These are phyloP conservation scores for Heliconius erato DNA, from an alignment of 2,888 invertebrate genomes.

Conservation along the genomic window DNA sequence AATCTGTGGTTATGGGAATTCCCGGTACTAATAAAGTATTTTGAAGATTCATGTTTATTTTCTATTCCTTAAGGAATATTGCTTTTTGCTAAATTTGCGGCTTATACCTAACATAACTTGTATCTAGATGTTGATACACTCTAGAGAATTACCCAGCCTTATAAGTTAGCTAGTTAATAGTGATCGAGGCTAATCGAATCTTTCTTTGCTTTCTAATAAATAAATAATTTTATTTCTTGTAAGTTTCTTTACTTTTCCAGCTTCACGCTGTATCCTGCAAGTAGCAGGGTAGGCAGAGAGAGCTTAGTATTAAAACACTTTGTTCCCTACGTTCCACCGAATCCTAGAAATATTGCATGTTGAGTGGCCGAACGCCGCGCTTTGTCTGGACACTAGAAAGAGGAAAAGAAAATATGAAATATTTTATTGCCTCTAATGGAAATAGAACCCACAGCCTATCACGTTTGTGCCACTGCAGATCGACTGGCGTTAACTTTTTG, in stretches of 20 bases:
- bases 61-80: constrained; percentile 32
- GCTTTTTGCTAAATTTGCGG: constrained; percentile 35
- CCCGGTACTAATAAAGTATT: constrained; percentile 33
- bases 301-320: too few relatives aligned
- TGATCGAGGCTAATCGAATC: constrained; percentile 9
- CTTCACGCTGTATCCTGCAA: neutral
- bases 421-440: too few relatives aligned
- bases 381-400: too few relatives aligned
- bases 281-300: neutral
- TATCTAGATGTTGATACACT: constrained; percentile 2
- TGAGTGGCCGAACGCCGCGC: too few relatives aligned
- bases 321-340: too few relatives aligned
- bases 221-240: neutral
- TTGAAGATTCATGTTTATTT: constrained; percentile 12
- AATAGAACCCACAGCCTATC: too few relatives aligned
- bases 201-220: constrained; percentile 17
- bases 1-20: constrained; percentile 26
- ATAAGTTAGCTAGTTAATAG: constrained; percentile 16
- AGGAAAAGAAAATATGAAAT: too few relatives aligned
- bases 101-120: neutral
- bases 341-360: too few relatives aligned
- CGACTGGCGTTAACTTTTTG: too few relatives aligned
- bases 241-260: neutral
- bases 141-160: neutral
- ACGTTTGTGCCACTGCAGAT: too few relatives aligned